These are phyloP conservation scores for Sciurus vulgaris DNA, from an alignment of 2,797 vertebrate species.

Conservation along the genomic window DNA sequence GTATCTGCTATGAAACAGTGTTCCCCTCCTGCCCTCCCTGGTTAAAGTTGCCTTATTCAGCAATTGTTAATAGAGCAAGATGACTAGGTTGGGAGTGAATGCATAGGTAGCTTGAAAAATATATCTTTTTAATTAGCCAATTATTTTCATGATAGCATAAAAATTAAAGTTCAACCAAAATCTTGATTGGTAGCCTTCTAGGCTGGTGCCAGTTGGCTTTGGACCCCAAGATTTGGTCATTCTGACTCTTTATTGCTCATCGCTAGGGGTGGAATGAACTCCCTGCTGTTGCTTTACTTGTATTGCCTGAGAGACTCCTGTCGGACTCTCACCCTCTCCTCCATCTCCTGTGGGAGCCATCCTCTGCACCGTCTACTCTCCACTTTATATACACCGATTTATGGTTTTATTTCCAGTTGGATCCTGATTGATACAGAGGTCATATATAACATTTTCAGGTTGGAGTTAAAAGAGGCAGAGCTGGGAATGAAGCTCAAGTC, in stretches of 20 bases:
- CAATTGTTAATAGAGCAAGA: background rate
- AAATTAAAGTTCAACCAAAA: background rate
- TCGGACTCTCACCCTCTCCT: background rate
- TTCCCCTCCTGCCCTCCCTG: background rate
- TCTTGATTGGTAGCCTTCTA: background rate
- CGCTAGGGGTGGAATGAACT: background rate
- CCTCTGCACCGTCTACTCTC: background rate
- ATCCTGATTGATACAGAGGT: background rate
- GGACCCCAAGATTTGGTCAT: background rate
- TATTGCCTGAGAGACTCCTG: background rate
- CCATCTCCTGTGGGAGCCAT: background rate
- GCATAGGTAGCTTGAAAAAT: background rate
- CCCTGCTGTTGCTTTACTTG: background rate
- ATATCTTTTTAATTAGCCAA: background rate
- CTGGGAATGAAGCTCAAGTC: background rate
- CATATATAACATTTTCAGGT: background rate
- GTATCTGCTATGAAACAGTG: background rate
- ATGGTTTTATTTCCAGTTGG: background rate
- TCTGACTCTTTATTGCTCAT: background rate
- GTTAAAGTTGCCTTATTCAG: slow-evolving; percentile 31
- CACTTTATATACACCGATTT: background rate
- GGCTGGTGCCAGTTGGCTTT: background rate
- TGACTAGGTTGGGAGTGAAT: background rate
- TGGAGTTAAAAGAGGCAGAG: background rate
- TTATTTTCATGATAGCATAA: slow-evolving; percentile 17